These are phyloP conservation scores for Porphyrio hochstetteri DNA, from an alignment of 2,113 vertebrate genomes.

Conservation along the genomic window DNA sequence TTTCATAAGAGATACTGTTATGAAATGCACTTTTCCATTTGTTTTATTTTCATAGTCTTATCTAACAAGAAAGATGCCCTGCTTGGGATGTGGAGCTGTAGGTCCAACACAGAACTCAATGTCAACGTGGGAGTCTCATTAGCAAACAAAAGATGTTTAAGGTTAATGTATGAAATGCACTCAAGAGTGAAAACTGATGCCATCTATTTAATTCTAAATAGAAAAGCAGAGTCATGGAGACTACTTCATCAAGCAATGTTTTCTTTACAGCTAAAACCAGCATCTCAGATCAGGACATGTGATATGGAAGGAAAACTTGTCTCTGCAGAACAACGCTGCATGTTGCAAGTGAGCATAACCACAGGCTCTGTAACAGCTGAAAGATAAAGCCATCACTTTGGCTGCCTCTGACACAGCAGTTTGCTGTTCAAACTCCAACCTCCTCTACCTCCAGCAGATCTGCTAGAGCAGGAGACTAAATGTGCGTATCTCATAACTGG, in stretches of 20 bases:
- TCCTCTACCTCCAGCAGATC: neutral
- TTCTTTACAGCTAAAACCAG: neutral
- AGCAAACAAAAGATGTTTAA: neutral
- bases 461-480: neutral
- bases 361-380: neutral
- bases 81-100: neutral
- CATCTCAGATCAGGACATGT: neutral
- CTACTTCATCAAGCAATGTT: neutral
- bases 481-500: neutral
- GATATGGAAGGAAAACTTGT: neutral
- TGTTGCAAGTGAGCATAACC: rapidly evolving
- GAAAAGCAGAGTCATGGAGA: neutral
- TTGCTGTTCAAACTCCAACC: neutral
- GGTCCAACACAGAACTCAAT: neutral
- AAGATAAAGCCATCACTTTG: neutral
- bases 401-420: neutral
- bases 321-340: neutral
- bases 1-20: neutral
- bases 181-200: neutral
- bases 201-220: neutral
- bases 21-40: neutral
- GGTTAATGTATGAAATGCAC: neutral
- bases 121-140: neutral
- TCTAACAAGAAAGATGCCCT: neutral
- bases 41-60: neutral